Evolutionary conservation across 2,888 invertebrate genomes (phyloP).

Genomic region (Chydorus sphaericus): DNA sequence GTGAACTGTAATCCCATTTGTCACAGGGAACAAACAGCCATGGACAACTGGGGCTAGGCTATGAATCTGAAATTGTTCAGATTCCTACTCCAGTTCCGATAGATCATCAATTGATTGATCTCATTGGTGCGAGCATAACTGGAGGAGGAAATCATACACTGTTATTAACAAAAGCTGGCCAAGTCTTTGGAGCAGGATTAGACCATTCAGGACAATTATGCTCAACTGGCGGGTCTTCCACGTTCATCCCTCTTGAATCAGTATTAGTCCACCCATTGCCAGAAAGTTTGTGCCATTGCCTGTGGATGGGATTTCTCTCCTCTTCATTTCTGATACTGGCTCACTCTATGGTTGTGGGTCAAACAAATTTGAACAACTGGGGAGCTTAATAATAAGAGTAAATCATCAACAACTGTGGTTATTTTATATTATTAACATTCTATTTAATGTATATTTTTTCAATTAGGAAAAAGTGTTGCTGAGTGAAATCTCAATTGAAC

Average conservation of each 20-base stretch:
- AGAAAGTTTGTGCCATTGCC: slow-evolving; percentile 45
- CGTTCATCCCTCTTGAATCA: slow-evolving; percentile 24
- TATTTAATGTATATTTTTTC: too few relatives aligned
- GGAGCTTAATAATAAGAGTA: slow-evolving; percentile 25
- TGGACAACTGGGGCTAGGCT: slow-evolving; percentile 58
- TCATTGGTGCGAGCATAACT: slow-evolving; percentile 19
- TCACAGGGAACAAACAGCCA: slow-evolving; percentile 67
- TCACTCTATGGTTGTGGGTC: slow-evolving; percentile 69
- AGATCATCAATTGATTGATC: not conserved
- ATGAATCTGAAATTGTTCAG: slow-evolving; percentile 38
- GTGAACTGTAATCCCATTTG: not conserved
- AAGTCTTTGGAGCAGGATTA: slow-evolving; percentile 60
- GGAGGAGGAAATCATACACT: slow-evolving; percentile 68
- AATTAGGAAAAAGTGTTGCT: too few relatives aligned
- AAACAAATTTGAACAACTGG: slow-evolving; percentile 60
- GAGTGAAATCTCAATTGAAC: not conserved
- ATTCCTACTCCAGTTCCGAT: not conserved
- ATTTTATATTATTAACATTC: too few relatives aligned
- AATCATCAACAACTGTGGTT: not conserved
- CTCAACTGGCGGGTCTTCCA: slow-evolving; percentile 4
- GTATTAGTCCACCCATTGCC: too few relatives aligned
- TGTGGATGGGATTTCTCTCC: slow-evolving; percentile 75
- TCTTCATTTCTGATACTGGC: slow-evolving; percentile 51
- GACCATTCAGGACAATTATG: slow-evolving; percentile 54
- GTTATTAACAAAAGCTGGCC: slow-evolving; percentile 48